phyloP scores from a whole-genome alignment of 2,113 vertebrate genomes.

The Callochromis pleurospilus region DNA sequence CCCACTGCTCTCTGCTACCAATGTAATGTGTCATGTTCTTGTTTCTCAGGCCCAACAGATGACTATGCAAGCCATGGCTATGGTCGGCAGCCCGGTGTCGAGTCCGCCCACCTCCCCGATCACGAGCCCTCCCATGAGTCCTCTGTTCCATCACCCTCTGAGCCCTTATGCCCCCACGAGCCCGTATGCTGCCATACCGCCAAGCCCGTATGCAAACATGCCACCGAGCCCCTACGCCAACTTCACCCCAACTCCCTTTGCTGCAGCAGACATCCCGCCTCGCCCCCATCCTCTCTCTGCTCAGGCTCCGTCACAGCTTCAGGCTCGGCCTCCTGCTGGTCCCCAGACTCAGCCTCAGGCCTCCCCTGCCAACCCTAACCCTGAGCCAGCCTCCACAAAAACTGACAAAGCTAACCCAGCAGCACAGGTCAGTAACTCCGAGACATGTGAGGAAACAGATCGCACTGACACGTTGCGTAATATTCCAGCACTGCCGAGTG shows the following conservation, averaged over 20 bases:
- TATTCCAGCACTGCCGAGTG: neutral
- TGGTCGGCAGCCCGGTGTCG: slow-evolving; percentile 53
- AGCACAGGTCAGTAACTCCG: slow-evolving; percentile 48
- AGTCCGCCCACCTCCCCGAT: slow-evolving; percentile 57
- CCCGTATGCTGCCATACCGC: slow-evolving; percentile 47
- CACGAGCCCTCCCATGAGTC: slow-evolving; percentile 55
- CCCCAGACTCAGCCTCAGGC: neutral
- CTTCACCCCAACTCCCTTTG: slow-evolving; percentile 46
- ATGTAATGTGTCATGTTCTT: neutral
- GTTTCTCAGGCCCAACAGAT: slow-evolving; percentile 78
- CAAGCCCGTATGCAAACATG: slow-evolving; percentile 60
- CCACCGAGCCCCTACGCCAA: slow-evolving; percentile 62
- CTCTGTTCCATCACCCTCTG: slow-evolving; percentile 43
- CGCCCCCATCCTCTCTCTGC: slow-evolving; percentile 22
- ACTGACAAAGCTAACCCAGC: neutral
- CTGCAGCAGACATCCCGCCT: neutral
- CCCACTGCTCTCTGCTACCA: neutral
- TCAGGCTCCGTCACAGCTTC: neutral
- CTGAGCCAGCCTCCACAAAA: neutral
- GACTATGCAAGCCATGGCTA: slow-evolving; percentile 80
- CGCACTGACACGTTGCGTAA: neutral
- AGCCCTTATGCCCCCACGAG: slow-evolving; percentile 42
- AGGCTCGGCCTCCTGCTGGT: neutral
- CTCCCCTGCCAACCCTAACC: neutral
- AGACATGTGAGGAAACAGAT: neutral